Percentiles rank a stretch among this genome's conserved stretches.
These are phyloP conservation scores for Gracilinanus agilis DNA, from an alignment of 2,113 vertebrate genomes.

Conservation along the genomic window DNA sequence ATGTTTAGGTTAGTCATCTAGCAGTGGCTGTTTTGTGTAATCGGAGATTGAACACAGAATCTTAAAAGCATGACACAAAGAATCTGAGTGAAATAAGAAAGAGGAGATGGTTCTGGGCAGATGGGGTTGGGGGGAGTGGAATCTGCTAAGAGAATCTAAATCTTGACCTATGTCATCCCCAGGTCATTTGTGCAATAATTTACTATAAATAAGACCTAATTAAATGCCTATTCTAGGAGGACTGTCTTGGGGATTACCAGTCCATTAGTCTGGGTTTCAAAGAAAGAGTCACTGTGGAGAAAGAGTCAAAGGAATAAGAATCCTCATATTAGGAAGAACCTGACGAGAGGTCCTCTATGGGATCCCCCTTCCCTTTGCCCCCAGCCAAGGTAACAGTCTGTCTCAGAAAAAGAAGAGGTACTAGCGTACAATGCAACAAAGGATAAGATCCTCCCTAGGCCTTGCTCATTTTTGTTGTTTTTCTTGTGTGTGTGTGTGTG, in stretches of 20 bases:
- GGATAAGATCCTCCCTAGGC: not conserved
- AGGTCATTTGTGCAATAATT: slow-evolving; percentile 44
- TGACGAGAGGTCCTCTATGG: not conserved
- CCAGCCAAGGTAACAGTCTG: not conserved
- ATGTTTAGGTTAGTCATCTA: slow-evolving; percentile 7
- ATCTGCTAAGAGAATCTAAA: not conserved
- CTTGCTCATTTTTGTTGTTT: not conserved
- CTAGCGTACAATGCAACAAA: not conserved
- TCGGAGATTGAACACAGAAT: not conserved
- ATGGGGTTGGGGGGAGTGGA: not conserved
- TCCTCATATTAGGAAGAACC: not conserved
- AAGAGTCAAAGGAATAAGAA: slow-evolving; percentile 35
- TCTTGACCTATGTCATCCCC: slow-evolving; percentile 29
- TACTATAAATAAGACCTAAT: slow-evolving; percentile 64
- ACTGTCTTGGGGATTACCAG: slow-evolving; percentile 50
- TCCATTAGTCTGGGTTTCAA: slow-evolving; percentile 64
- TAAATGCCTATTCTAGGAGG: slow-evolving; percentile 21
- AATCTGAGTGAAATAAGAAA: not conserved
- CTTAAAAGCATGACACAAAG: not conserved
- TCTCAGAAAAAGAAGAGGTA: not conserved
- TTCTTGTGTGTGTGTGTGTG: too few species aligned
- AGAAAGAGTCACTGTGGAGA: slow-evolving; percentile 12
- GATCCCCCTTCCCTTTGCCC: not conserved
- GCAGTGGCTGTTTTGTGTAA: slow-evolving; percentile 43
- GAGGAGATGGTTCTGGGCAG: slow-evolving; percentile 33